These are phyloP conservation scores for Bungarus multicinctus DNA, from an alignment of 2,113 vertebrate species.

Conservation along the genomic window DNA sequence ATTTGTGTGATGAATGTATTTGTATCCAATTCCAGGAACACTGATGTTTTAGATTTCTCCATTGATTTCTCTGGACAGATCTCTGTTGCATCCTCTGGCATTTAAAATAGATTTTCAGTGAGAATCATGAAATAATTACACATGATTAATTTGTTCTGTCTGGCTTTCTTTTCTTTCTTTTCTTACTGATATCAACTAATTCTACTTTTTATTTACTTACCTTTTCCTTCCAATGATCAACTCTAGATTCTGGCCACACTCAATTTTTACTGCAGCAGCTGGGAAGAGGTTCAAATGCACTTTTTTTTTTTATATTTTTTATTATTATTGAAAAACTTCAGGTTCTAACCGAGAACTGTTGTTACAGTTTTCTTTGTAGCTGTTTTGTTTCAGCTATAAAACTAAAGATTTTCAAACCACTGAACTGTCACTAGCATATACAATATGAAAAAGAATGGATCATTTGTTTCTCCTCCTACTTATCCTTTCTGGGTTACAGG, in stretches of 20 bases:
- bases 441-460: not conserved
- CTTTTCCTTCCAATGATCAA: not conserved
- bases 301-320: not conserved
- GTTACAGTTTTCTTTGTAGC: not conserved
- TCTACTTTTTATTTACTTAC: not conserved
- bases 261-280: not conserved
- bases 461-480: not conserved
- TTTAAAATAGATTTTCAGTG: not conserved
- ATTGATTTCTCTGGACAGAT: not conserved
- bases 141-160: not conserved
- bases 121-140: not conserved
- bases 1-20: not conserved
- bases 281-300: not conserved
- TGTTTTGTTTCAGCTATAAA: not conserved
- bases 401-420: not conserved
- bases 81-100: not conserved
- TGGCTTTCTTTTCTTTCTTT: not conserved
- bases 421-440: not conserved
- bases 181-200: not conserved
- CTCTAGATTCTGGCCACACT: not conserved
- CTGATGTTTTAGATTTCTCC: not conserved
- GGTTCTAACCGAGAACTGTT: not conserved
- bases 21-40: not conserved
- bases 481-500: not conserved
- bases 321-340: not conserved